These are phyloP conservation scores for Antheraea pernyi DNA, from an alignment of 1,140 invertebrate species.

Conservation along the genomic window DNA sequence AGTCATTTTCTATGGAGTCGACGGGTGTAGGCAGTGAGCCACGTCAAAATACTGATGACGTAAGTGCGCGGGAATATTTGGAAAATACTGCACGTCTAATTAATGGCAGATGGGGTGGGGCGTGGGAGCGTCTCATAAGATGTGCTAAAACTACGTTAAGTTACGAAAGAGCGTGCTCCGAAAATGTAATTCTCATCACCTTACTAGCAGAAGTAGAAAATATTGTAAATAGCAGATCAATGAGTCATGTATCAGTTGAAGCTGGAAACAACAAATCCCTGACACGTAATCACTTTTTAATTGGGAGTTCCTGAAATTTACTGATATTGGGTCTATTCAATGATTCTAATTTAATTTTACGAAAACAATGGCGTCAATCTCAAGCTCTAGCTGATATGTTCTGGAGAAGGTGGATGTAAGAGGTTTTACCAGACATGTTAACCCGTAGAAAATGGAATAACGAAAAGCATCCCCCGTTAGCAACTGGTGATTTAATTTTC, in stretches of 20 bases:
- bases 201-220: constrained; percentile 8
- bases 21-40: constrained; percentile 24
- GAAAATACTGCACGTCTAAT: constrained; percentile 21
- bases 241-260: constrained; percentile 7
- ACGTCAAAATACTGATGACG: constrained; percentile 28
- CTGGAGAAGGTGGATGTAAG: constrained; percentile 22
- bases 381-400: constrained; percentile 21
- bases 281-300: background rate
- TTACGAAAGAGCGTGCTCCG: constrained; percentile 10
- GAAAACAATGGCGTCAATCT: background rate
- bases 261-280: background rate
- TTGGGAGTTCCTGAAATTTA: background rate
- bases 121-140: constrained; percentile 7
- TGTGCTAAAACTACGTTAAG: background rate
- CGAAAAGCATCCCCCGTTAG: background rate
- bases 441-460: constrained; percentile 8
- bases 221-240: background rate
- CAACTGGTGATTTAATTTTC: constrained; percentile 17
- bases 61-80: constrained; percentile 22
- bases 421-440: constrained; percentile 19
- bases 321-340: background rate
- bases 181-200: background rate
- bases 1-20: constrained; percentile 27
- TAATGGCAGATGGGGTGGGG: constrained; percentile 28
- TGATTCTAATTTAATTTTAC: background rate